These are phyloP conservation scores for Arvicanthis niloticus DNA, from an alignment of 2,113 vertebrate species.

Conservation along the genomic window DNA sequence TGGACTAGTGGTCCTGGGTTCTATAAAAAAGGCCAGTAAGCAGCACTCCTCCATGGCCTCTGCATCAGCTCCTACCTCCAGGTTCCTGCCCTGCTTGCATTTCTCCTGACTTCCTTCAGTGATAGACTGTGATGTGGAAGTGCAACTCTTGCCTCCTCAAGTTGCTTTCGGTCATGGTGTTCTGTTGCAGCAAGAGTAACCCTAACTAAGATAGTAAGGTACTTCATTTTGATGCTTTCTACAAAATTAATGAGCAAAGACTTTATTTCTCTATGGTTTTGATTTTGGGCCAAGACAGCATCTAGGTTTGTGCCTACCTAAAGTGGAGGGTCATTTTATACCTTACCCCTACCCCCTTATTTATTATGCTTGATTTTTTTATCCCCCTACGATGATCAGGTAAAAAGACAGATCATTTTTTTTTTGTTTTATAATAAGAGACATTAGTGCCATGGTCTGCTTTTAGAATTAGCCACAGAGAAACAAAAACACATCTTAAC, in stretches of 20 bases:
- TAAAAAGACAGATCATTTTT: neutral
- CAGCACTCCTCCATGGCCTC: neutral
- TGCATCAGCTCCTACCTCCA: neutral
- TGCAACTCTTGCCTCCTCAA: neutral
- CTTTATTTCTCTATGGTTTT: neutral
- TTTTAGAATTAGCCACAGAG: neutral
- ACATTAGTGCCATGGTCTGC: neutral
- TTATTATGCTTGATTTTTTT: neutral
- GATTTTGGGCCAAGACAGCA: neutral
- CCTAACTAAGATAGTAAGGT: neutral
- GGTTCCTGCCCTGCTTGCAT: neutral
- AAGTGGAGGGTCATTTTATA: neutral
- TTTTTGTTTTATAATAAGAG: neutral
- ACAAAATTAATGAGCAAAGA: neutral
- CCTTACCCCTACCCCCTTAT: rapidly evolving
- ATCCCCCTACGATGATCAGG: rapidly evolving
- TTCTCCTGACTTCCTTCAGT: neutral
- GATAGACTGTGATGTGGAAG: neutral
- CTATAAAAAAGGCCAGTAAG: neutral
- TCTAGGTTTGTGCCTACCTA: neutral
- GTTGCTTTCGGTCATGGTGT: neutral
- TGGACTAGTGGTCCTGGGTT: too few species aligned
- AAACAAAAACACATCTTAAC: neutral
- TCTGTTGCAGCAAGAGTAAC: neutral
- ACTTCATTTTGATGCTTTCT: neutral